phyloP scores from a whole-genome alignment of 35 echinoderm and acorn worm species.

The Heliocidaris tuberculata region DNA sequence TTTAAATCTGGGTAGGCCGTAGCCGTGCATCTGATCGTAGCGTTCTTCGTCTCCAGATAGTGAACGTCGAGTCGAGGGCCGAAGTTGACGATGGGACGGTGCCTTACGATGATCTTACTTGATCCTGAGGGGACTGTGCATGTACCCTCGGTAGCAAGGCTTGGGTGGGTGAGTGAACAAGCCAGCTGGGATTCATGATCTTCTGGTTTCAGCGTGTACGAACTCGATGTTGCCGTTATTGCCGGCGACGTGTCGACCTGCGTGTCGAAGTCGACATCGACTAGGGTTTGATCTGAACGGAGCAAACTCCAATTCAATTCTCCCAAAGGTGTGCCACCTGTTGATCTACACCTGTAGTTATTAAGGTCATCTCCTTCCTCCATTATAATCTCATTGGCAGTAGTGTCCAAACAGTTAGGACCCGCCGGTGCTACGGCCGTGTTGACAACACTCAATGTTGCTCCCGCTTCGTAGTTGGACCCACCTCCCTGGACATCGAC shows the following conservation, averaged over 20 bases:
- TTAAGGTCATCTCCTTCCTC: neutral
- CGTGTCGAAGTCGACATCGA: neutral
- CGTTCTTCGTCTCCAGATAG: conserved; percentile 17
- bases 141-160: neutral
- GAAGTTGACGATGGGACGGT: neutral
- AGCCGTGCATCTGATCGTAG: conserved; percentile 1
- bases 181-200: conserved; percentile 27
- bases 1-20: conserved; percentile 29
- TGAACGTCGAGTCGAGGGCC: neutral
- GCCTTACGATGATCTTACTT: neutral
- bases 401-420: neutral
- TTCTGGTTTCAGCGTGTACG: neutral
- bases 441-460: neutral
- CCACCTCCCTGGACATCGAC: neutral
- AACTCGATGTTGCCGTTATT: conserved; percentile 8
- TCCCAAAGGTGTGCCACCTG: neutral
- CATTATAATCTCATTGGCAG: neutral
- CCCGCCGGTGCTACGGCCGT: neutral
- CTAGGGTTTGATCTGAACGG: neutral
- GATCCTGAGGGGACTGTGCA: neutral
- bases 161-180: neutral
- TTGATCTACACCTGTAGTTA: neutral
- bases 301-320: conserved; percentile 31
- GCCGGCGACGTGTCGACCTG: neutral
- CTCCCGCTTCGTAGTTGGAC: conserved; percentile 10